Percentiles rank a stretch among this genome's conserved stretches.
These are phyloP conservation scores for Actinia equina DNA, from an alignment of 64 coral and sea anemone genomes.

Conservation along the genomic window DNA sequence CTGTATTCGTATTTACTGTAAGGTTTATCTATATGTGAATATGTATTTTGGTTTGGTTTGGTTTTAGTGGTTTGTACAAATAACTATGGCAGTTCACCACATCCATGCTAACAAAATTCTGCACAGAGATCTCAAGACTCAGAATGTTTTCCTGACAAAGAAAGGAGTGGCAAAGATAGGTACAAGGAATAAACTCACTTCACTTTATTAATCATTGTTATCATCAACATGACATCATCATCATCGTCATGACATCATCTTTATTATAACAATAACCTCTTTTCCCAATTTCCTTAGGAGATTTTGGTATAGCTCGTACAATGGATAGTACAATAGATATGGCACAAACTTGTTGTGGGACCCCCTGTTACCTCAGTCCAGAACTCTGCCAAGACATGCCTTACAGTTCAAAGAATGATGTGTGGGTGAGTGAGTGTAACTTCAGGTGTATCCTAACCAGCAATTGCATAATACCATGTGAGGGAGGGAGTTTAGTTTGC, in stretches of 20 bases:
- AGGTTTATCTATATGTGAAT: not conserved
- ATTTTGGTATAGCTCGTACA: conserved; percentile 92
- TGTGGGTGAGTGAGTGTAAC: conserved; percentile 58
- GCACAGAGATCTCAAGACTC: conserved; percentile 94
- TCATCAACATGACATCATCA: not conserved
- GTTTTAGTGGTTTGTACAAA: conserved; percentile 93
- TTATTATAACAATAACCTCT: too few relatives aligned
- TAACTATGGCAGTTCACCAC: conserved; percentile 91
- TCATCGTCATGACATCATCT: too few relatives aligned
- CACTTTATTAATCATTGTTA: not conserved
- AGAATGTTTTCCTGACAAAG: conserved; percentile 97
- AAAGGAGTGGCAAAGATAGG: conserved; percentile 72
- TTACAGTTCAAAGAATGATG: conserved; percentile 96
- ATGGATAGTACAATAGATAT: conserved; percentile 96
- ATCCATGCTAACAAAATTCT: conserved; percentile 92
- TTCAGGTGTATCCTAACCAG: not conserved
- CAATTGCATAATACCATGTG: too few relatives aligned
- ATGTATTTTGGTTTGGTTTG: not conserved
- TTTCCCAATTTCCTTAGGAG: conserved; percentile 38
- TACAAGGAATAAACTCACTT: not conserved
- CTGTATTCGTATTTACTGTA: not conserved
- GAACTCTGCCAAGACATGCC: conserved; percentile 96
- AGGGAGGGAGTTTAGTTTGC: too few relatives aligned
- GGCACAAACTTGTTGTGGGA: conserved; percentile 96
- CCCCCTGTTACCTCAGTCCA: conserved; percentile 92